A percentile compares a stretch with the other conserved stretches of the same genome.
phyloP scores from a whole-genome alignment of 2,888 invertebrate species.

The Drosophila affinis region DNA sequence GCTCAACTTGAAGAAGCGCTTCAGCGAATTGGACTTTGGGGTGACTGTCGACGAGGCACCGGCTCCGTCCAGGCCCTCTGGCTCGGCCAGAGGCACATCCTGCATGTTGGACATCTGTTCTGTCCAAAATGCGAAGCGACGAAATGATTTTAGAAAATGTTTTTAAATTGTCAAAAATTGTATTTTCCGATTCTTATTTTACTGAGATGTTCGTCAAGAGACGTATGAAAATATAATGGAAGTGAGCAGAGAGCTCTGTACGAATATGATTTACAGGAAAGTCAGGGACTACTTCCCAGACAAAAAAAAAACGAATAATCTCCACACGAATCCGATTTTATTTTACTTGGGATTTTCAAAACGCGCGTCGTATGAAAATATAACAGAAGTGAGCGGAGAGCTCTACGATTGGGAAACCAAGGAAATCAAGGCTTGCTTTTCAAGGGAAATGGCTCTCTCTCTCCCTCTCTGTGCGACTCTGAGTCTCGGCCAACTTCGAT shows the following conservation, averaged over 20 bases:
- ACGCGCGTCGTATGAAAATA: not conserved
- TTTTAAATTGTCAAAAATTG: conserved; percentile 26
- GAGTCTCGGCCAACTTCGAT: conserved; percentile 31
- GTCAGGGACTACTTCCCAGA: not conserved
- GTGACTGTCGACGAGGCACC: conserved; percentile 38
- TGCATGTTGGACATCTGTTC: conserved; percentile 53
- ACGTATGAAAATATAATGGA: conserved; percentile 62
- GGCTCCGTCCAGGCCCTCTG: conserved; percentile 35
- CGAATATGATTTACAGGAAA: not conserved
- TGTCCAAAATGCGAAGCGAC: conserved; percentile 38
- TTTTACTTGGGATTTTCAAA: not conserved
- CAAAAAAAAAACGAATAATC: not conserved
- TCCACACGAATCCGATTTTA: no score
- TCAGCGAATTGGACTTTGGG: conserved; percentile 66
- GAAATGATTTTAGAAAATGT: conserved; percentile 53
- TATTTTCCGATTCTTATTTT: not conserved
- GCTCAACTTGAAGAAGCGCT: conserved; percentile 76
- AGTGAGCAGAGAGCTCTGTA: conserved; percentile 1
- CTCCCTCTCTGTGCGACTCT: not conserved
- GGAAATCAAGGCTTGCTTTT: conserved; percentile 26
- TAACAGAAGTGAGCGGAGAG: not conserved
- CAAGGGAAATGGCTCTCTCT: not conserved
- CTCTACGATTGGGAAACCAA: not conserved
- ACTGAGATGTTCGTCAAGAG: conserved; percentile 36
- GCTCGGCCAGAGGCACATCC: conserved; percentile 60